Percentiles rank a stretch among this genome's conserved stretches.
phyloP scores from a whole-genome alignment of 1,140 invertebrate species.

The Tetragonula clypearis region DNA sequence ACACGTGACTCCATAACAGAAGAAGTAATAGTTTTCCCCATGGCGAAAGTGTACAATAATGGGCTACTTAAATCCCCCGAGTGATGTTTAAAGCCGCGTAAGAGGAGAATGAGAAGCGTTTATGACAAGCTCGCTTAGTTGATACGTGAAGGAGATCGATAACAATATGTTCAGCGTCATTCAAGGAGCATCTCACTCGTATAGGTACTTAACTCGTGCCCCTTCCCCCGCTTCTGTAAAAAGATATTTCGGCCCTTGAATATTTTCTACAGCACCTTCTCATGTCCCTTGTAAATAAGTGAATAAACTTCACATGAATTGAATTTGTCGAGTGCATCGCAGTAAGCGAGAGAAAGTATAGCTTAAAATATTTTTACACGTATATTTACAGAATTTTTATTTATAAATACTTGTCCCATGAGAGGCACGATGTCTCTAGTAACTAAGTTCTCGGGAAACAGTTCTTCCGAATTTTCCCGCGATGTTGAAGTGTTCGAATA shows the following conservation, averaged over 20 bases:
- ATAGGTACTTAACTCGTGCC: background rate
- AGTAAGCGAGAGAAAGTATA: background rate
- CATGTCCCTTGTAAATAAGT: too few relatives aligned
- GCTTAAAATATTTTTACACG: background rate
- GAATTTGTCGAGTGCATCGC: background rate
- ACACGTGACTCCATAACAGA: background rate
- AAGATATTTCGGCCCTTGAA: background rate
- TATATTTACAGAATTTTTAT: background rate
- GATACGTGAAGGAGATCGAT: constrained; percentile 11
- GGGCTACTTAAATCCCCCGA: constrained; percentile 3
- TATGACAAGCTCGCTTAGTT: constrained; percentile 20
- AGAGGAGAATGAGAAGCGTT: constrained; percentile 15
- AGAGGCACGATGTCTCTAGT: background rate
- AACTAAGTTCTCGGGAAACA: background rate
- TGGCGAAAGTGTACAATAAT: constrained; percentile 7
- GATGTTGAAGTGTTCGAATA: too few relatives aligned
- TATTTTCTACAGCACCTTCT: background rate
- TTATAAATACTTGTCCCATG: background rate
- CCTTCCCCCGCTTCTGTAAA: background rate
- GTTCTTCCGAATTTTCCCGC: background rate
- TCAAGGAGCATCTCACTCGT: background rate
- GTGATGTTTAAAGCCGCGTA: constrained; percentile 43
- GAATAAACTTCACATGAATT: background rate
- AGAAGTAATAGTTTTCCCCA: background rate
- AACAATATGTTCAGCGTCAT: constrained; percentile 13